phyloP scores from a whole-genome alignment of 2,113 vertebrate genomes.

The Aspidoscelis tigris region DNA sequence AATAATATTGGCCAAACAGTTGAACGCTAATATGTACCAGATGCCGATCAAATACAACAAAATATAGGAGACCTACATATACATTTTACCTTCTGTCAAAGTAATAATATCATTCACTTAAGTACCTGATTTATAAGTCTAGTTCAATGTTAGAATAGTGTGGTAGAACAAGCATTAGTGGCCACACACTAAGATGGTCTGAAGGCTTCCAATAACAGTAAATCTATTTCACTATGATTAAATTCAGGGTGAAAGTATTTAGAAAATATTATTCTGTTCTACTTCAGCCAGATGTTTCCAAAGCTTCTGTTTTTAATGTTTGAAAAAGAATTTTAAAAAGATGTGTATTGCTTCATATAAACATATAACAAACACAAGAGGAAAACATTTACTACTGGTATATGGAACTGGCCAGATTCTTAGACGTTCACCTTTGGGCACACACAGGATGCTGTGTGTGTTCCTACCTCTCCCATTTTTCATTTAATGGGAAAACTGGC shows the following conservation, averaged over 20 bases:
- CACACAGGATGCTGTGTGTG: not conserved
- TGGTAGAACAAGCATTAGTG: not conserved
- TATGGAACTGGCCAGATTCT: not conserved
- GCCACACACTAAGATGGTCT: constrained; percentile 12
- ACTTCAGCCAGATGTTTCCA: constrained; percentile 54
- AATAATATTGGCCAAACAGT: constrained; percentile 16
- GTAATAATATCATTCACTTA: constrained; percentile 12
- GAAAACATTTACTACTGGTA: not conserved
- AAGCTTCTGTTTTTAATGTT: constrained; percentile 49
- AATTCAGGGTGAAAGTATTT: constrained; percentile 33
- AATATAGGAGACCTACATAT: not conserved
- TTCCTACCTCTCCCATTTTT: not conserved
- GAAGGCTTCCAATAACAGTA: not conserved
- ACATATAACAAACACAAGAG: not conserved
- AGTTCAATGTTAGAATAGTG: constrained; percentile 4
- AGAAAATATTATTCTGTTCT: constrained; percentile 40
- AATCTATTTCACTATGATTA: constrained; percentile 29
- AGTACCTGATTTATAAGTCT: constrained; percentile 24
- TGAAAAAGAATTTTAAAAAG: not conserved
- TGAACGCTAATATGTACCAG: not conserved
- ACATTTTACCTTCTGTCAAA: constrained; percentile 13
- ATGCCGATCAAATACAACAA: not conserved
- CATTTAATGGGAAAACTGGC: not conserved
- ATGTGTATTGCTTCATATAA: not conserved
- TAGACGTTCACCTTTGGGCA: not conserved